Conservation (phyloP, 2,797 vertebrate species). For the Sebastes cheni region DNA sequence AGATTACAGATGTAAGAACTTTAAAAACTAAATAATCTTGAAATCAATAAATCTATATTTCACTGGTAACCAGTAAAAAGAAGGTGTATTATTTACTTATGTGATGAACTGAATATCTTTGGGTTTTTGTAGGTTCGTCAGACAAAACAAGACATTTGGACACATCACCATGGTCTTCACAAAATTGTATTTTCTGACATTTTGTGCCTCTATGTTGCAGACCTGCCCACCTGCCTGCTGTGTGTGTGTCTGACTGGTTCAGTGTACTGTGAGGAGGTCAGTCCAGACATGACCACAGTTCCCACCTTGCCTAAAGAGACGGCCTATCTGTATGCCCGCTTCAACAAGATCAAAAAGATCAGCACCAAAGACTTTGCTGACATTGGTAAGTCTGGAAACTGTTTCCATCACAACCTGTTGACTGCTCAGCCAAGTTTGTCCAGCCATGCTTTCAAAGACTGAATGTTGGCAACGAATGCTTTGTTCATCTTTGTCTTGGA, state of each 20-base stretch:
- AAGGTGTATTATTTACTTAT: neutral
- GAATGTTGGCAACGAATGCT: neutral
- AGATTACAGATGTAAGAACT: neutral
- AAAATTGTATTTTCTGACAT: neutral
- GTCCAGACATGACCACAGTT: constrained; percentile 88
- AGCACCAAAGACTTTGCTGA: constrained; percentile 90
- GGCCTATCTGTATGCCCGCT: constrained; percentile 93
- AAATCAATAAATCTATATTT: neutral
- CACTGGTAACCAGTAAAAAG: neutral
- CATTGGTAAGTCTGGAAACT: constrained; percentile 83
- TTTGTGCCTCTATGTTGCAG: constrained; percentile 74
- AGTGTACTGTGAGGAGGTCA: constrained; percentile 95
- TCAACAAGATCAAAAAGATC: constrained; percentile 96
- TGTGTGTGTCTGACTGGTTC: constrained; percentile 97
- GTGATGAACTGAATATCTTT: neutral
- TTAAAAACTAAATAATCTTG: neutral
- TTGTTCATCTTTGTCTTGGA: neutral
- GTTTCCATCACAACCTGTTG: neutral
- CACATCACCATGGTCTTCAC: neutral
- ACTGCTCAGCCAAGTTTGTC: neutral
- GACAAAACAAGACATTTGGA: neutral
- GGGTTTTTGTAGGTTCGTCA: neutral
- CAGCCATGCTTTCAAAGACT: neutral
- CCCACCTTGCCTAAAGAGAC: constrained; percentile 95
- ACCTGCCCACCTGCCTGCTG: constrained; percentile 94